phyloP scores from a whole-genome alignment of 2,113 vertebrate species.

The Podilymbus podiceps region DNA sequence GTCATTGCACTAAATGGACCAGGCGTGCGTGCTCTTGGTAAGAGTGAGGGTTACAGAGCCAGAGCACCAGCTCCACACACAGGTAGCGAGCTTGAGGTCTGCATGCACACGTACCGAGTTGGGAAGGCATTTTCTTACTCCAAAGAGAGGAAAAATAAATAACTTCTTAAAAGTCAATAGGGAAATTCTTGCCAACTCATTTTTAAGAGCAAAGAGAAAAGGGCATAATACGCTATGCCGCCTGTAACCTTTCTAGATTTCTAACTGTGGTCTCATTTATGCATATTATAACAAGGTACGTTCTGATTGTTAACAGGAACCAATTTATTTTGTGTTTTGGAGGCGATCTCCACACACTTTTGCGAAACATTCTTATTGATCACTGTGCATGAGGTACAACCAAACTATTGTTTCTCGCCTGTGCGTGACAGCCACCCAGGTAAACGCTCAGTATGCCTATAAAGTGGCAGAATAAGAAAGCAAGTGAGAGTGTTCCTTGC shows the following conservation, averaged over 20 bases:
- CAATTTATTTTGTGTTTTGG: not conserved
- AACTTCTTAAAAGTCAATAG: accelerated
- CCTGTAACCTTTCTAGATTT: not conserved
- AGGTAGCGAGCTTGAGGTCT: not conserved
- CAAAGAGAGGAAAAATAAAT: not conserved
- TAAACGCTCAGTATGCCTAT: not conserved
- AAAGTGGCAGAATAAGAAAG: not conserved
- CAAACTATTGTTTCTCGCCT: not conserved
- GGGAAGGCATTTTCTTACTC: not conserved
- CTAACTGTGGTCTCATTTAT: not conserved
- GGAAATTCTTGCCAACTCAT: not conserved
- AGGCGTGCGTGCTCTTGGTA: not conserved
- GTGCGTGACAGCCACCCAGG: not conserved
- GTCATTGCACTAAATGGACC: not conserved
- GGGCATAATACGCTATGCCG: not conserved
- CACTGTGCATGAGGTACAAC: not conserved
- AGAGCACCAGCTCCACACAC: not conserved
- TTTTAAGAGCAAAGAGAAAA: not conserved
- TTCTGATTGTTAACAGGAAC: not conserved
- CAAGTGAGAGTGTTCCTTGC: not conserved
- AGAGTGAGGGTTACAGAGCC: not conserved
- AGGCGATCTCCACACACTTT: not conserved
- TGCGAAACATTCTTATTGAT: not conserved
- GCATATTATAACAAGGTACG: not conserved
- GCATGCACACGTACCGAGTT: not conserved